Evolutionary conservation across 2,113 vertebrate species (phyloP).

Genomic region (Muscicapa adusta): DNA sequence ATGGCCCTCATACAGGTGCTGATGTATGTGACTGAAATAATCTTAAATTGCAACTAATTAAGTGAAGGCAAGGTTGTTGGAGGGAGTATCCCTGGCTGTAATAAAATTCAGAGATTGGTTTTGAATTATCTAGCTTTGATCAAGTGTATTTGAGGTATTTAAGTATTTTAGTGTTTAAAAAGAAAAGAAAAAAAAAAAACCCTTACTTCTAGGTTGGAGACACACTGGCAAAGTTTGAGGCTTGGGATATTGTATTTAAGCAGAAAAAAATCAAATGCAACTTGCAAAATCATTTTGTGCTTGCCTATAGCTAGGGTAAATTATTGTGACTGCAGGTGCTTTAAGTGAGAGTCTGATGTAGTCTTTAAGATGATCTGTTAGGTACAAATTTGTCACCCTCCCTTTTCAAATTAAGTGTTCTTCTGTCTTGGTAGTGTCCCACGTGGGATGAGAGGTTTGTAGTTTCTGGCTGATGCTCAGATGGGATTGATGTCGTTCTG

Average conservation of each 20-base stretch:
- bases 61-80: accelerated
- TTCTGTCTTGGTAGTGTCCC: not conserved
- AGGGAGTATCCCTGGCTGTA: not conserved
- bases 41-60: not conserved
- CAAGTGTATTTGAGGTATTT: not conserved
- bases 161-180: not conserved
- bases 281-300: not conserved
- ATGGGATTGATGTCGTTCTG: not conserved
- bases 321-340: not conserved
- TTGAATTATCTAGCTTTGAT: not conserved
- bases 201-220: not conserved
- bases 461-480: not conserved
- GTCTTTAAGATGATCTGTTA: not conserved
- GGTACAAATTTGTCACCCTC: not conserved
- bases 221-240: not conserved
- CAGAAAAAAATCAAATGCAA: not conserved
- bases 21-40: not conserved
- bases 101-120: not conserved
- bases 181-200: not conserved
- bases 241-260: not conserved
- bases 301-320: not conserved
- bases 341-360: not conserved
- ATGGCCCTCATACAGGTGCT: not conserved
- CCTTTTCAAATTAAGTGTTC: not conserved
- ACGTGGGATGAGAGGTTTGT: not conserved